phyloP scores from a whole-genome alignment of 2,888 invertebrate genomes.

The Drosophila barbarae region DNA sequence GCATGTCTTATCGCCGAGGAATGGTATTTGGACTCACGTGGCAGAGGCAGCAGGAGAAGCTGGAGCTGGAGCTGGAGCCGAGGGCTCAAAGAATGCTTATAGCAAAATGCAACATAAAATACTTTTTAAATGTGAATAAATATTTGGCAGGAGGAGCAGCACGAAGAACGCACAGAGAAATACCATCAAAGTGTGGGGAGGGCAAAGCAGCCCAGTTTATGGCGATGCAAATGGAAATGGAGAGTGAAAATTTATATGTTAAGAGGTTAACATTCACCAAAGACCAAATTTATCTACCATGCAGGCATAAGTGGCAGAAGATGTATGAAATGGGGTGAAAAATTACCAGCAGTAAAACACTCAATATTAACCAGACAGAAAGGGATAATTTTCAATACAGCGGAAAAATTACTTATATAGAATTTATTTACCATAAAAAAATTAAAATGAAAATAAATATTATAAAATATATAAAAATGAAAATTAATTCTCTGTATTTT shows the following conservation, averaged over 20 bases:
- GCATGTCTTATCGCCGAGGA: conserved; percentile 64
- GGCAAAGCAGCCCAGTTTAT: neutral
- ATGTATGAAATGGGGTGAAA: conserved; percentile 20
- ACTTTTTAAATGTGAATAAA: conserved; percentile 62
- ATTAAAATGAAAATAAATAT: neutral
- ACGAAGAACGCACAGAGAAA: conserved; percentile 3
- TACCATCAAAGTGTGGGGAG: conserved; percentile 31
- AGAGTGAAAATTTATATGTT: conserved; percentile 40
- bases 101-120: conserved; percentile 67
- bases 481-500: too few relatives aligned
- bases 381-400: neutral
- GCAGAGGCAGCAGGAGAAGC: neutral
- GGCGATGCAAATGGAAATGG: conserved; percentile 33
- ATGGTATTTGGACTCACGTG: conserved; percentile 46
- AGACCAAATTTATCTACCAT: conserved; percentile 22
- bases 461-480: too few relatives aligned
- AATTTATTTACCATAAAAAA: neutral
- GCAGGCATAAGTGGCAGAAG: neutral
- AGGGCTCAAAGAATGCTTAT: conserved; percentile 48
- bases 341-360: conserved; percentile 17
- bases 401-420: neutral
- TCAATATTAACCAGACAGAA: neutral
- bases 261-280: conserved; percentile 30
- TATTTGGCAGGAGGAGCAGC: conserved; percentile 45
- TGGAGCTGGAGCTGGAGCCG: neutral